Evolutionary conservation across 2,113 vertebrate species (phyloP).

Genomic region (Pontoporia blainvillei): DNA sequence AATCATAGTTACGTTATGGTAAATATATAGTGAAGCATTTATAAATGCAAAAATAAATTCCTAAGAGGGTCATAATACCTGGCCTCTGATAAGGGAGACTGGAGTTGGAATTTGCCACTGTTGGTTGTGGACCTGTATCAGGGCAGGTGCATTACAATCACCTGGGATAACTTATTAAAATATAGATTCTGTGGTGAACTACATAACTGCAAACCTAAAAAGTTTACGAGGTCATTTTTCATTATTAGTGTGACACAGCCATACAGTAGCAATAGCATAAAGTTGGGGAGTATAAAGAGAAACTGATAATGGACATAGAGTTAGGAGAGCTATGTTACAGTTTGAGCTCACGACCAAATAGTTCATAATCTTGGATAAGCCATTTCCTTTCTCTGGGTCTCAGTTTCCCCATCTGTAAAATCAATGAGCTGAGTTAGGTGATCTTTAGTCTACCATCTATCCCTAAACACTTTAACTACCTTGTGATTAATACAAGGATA

Average conservation of each 20-base stretch:
- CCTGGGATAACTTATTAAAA: neutral
- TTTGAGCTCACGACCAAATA: neutral
- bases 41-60: neutral
- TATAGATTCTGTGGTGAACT: neutral
- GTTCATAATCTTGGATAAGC: neutral
- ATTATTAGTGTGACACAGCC: neutral
- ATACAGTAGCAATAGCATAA: neutral
- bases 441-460: neutral
- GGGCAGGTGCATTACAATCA: neutral
- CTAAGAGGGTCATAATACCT: neutral
- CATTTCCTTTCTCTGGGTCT: constrained; percentile 11
- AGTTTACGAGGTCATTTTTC: neutral
- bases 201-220: neutral
- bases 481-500: neutral
- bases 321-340: neutral
- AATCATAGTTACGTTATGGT: neutral
- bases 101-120: neutral
- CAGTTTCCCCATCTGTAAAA: neutral
- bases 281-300: neutral
- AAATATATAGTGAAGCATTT: neutral
- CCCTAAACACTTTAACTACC: neutral
- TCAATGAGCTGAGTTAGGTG: neutral
- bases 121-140: neutral
- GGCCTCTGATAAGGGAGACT: neutral
- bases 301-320: neutral